A percentile compares a stretch with the other conserved stretches of the same genome.
phyloP scores from a whole-genome alignment of 2,113 vertebrate species.

The Rattus rattus region DNA sequence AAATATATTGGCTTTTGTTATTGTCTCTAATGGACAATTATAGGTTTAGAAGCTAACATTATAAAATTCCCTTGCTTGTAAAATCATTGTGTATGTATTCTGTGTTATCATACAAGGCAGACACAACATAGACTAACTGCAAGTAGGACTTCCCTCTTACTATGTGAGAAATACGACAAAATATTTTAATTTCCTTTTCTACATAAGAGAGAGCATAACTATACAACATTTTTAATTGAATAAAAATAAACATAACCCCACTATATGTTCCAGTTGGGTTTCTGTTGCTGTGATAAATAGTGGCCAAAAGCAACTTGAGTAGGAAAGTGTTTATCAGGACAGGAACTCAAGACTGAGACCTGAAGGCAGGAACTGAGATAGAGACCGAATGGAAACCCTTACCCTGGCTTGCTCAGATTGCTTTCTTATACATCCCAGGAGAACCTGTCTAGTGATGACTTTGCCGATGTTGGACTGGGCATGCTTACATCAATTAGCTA shows the following conservation, averaged over 20 bases:
- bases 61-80: slow-evolving; percentile 17
- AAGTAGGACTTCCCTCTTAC: neutral
- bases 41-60: neutral
- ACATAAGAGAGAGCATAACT: neutral
- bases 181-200: neutral
- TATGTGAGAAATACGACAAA: neutral
- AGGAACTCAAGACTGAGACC: neutral
- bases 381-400: neutral
- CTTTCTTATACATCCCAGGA: neutral
- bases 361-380: neutral
- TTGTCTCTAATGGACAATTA: neutral
- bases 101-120: neutral
- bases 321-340: neutral
- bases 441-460: neutral
- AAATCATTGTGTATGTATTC: neutral
- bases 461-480: neutral
- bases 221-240: neutral
- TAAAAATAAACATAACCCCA: neutral
- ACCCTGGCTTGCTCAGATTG: neutral
- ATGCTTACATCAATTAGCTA: neutral
- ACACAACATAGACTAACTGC: neutral
- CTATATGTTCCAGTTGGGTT: too few species aligned
- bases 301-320: neutral
- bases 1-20: slow-evolving; percentile 8
- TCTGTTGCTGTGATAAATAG: neutral